Conservation (phyloP, 1,140 invertebrate genomes). For the Paraescarpia echinospica region DNA sequence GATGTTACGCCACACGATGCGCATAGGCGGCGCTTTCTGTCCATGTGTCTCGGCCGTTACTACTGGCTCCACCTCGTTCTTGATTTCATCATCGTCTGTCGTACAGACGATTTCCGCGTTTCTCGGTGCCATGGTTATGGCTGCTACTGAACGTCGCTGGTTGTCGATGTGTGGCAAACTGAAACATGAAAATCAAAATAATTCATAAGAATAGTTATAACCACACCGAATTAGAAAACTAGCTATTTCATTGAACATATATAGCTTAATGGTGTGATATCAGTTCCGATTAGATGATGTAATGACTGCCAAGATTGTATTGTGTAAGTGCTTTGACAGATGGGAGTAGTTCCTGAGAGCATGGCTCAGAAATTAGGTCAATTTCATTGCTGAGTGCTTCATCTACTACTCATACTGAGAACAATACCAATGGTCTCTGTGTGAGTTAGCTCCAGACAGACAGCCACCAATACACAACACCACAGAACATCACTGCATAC, state of each 20-base stretch:
- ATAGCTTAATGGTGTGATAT: neutral
- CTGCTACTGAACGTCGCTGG: neutral
- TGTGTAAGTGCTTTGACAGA: neutral
- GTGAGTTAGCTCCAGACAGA: neutral
- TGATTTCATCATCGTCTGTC: constrained; percentile 7
- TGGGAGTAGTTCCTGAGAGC: neutral
- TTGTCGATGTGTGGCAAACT: neutral
- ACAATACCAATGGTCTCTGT: neutral
- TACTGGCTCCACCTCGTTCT: constrained; percentile 25
- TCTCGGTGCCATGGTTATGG: constrained; percentile 25
- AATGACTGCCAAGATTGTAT: neutral
- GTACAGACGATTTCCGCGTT: constrained; percentile 20
- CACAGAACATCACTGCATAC: neutral
- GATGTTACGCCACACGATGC: constrained; percentile 93
- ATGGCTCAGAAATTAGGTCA: neutral
- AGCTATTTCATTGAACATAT: too few species aligned
- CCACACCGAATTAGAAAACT: too few species aligned
- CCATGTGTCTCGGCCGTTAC: neutral
- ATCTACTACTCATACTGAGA: neutral
- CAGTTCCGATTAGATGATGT: neutral
- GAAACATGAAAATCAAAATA: neutral
- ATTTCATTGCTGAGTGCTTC: neutral
- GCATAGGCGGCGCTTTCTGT: constrained; percentile 15
- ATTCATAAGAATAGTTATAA: neutral
- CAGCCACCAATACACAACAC: neutral